Base-by-base conservation (phyloP, 2,113 vertebrate genomes). In the Terrapene triunguis region DNA sequence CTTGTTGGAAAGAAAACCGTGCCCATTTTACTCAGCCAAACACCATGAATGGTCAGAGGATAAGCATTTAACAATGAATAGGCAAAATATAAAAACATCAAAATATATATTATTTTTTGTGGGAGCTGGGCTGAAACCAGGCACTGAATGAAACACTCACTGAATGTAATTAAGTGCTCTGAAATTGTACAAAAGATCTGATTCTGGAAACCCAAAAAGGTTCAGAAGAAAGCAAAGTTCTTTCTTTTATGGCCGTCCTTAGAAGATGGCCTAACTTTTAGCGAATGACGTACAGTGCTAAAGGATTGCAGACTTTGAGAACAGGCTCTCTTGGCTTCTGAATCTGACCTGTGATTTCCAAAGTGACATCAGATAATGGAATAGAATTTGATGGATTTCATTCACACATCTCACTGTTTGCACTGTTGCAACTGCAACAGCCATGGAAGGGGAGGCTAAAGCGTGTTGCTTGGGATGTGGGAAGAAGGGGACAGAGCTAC, bases 301-400 rank as follows among this genome's bases (percentile, higher is more conserved):
- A 76, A 89, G 32, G 32, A 17, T 27, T 55, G 25, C 10, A 35
- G 74, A 10, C 29, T 47, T 65, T 85, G 50, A 65, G 90, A 89
- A 89, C 21, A 29, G 16, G 22, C 6, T 12, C 69, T 1, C 0
- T 13, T 19, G 59, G 14, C 48, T 89, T 90, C 55, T 24, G 47
- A 42, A 13, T 25, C 22, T 87, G 59, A 14, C 35, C 12, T 53
- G 3, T 1, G 0, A 65, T 32, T 35, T 65, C 62, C 4, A 3
- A 6, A 24, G 6, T n/a, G 17, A 81, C 25, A 16, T 88, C 11
- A 62, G 29, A 69, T 38, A 84, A 86, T 2, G 10, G 12, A 6
- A 27, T 0, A 0, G 1, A 2, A 22, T 6, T 0, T 0, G 5
- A 35, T 11, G 47, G 10, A 10, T 51, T 90, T 84, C 86, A 3